Base-by-base conservation (phyloP, 1,140 invertebrate genomes). In the Penaeus vannamei region DNA sequence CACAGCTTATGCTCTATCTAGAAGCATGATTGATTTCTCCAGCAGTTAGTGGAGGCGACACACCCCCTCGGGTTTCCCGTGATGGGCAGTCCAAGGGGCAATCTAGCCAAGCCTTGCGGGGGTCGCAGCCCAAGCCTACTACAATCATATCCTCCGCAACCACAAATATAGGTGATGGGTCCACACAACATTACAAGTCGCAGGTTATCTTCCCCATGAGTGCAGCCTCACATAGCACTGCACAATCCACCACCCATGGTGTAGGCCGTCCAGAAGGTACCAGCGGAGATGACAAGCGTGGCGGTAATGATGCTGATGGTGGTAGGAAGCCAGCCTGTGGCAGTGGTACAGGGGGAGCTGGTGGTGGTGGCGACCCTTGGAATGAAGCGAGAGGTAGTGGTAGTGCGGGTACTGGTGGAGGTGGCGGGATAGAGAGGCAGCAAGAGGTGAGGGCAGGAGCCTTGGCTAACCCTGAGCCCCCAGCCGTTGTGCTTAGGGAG, bases 401-500 rank as follows among this genome's bases (percentile, higher is more conserved):
- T 36, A 72, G 59, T 80, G 85, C 59, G 36, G 53, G 29, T 62
- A 62, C 46, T 84, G 69, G 64, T 84, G 69, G 23, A 61, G 46
- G 36, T 42, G 83, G 46, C 17, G 64, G 62, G 69, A 84, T 46
- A 64, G 29, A 46, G 64, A 84, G 62, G 42, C 53, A 59, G 42
- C 36, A 81, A 46, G 84, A 42, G 61, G 82, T 32, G 82, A 84
- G 82, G 82, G 82, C 59, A 46, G 82, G 60, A 61, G 59, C 53
- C 53, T 53, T 53, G 53, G 53, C 53, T 62, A 32, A 32, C n/a
- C 59, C 77, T 26, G n/a, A 60, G 32, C 59, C 80, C 60, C 5
- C 66, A 62, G 59, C 81, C 46, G 87, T 89, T 60, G 82, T 89
- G 23, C 61, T 89, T 66, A 84, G 87, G 61, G 87, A 89, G 60